These are phyloP conservation scores for Tragelaphus scriptus DNA, from an alignment of 2,113 vertebrate genomes.

Conservation along the genomic window DNA sequence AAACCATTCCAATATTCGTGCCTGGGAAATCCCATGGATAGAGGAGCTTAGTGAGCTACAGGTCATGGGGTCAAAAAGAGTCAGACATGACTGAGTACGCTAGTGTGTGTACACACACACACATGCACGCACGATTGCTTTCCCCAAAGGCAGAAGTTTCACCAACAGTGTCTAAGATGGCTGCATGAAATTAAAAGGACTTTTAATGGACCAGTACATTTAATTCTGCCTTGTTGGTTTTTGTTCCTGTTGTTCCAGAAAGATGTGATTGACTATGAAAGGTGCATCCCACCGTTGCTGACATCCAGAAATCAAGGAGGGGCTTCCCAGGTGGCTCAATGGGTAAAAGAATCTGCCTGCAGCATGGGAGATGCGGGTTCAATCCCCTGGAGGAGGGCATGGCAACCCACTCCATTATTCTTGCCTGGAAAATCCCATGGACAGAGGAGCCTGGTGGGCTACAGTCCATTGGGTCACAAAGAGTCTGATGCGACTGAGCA, in stretches of 20 bases:
- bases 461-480: rapidly evolving
- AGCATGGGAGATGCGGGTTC: background rate
- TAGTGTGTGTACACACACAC: background rate
- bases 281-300: background rate
- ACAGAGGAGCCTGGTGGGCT: background rate
- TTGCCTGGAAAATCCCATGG: background rate
- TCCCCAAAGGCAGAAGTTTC: background rate
- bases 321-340: background rate
- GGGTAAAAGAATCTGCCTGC: background rate
- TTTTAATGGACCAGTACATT: background rate
- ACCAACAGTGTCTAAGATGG: background rate
- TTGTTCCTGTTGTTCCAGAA: background rate
- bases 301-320: background rate
- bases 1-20: background rate
- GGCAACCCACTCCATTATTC: background rate
- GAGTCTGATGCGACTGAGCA: rapidly evolving
- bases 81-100: background rate
- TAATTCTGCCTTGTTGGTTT: background rate
- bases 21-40: background rate
- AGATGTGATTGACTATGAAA: background rate
- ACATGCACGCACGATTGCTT: background rate
- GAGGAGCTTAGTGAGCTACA: background rate
- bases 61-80: background rate
- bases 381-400: background rate
- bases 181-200: background rate